Evolutionary conservation across 2,113 vertebrate species (phyloP).

Genomic region (Crotalus helleri): DNA sequence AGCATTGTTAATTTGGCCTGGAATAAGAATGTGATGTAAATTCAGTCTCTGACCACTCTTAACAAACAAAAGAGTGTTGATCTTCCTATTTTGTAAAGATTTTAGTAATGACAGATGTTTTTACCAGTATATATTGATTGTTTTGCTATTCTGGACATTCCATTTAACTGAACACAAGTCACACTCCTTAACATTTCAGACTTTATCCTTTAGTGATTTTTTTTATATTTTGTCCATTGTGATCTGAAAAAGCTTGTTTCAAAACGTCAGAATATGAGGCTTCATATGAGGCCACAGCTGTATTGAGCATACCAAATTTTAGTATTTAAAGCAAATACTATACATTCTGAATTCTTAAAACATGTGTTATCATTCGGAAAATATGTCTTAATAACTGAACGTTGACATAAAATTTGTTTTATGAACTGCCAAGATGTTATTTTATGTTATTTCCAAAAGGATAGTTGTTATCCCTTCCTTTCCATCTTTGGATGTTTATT

Average conservation of each 20-base stretch:
- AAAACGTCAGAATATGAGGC: not conserved
- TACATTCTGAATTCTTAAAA: not conserved
- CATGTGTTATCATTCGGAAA: not conserved
- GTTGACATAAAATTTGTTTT: not conserved
- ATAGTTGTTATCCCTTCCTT: not conserved
- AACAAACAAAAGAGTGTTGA: not conserved
- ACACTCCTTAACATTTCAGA: not conserved
- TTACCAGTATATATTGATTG: not conserved
- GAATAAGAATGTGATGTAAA: not conserved
- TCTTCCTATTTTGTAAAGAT: not conserved
- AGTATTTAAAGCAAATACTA: not conserved
- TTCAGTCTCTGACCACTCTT: not conserved
- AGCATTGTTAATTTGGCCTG: not conserved
- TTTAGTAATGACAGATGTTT: not conserved
- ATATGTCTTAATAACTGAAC: not conserved
- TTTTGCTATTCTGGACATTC: not conserved
- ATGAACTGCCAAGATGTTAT: not conserved
- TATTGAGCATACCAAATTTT: not conserved
- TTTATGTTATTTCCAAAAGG: not conserved
- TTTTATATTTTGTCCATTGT: not conserved
- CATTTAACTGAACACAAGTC: not conserved
- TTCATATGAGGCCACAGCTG: not conserved
- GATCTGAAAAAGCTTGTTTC: not conserved
- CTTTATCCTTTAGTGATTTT: not conserved
- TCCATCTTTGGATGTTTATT: not conserved